Evolutionary conservation across 2,888 invertebrate genomes (phyloP).

Genomic region (Mesochorus sp.): DNA sequence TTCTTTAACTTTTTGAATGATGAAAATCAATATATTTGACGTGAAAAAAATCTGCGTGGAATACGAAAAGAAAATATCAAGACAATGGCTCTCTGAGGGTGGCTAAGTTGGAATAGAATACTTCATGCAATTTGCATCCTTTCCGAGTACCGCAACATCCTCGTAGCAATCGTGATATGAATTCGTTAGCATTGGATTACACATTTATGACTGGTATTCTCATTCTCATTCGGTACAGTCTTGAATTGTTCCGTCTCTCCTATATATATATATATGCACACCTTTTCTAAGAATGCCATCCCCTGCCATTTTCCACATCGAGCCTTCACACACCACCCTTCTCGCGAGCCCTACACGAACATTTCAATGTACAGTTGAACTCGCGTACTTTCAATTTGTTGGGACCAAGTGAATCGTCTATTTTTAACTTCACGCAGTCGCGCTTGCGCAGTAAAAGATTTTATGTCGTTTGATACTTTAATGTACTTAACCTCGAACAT

Average conservation of each 20-base stretch:
- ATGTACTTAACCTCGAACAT: too few species aligned
- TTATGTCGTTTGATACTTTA: too few species aligned
- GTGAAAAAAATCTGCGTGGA: too few species aligned
- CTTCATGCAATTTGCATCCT: too few species aligned
- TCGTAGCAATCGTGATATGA: slow-evolving; percentile 56
- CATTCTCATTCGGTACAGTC: slow-evolving; percentile 41
- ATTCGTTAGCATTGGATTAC: slow-evolving; percentile 69
- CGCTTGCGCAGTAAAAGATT: too few species aligned
- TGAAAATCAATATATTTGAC: too few species aligned
- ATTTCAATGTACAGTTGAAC: slow-evolving; percentile 26
- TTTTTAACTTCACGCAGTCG: not conserved
- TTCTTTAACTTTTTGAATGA: too few species aligned
- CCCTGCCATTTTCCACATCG: slow-evolving; percentile 1
- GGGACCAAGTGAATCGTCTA: not conserved
- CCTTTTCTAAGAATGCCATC: slow-evolving; percentile 8
- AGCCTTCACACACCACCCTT: not conserved
- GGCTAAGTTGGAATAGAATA: too few species aligned
- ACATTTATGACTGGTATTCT: slow-evolving; percentile 40
- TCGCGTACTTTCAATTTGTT: too few species aligned
- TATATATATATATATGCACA: not conserved
- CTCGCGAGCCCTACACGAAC: not conserved
- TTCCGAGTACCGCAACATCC: slow-evolving; percentile 10
- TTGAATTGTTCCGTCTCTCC: not conserved
- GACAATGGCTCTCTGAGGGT: too few species aligned
- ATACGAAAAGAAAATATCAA: too few species aligned